These are phyloP conservation scores for Callocephalon fimbriatum DNA, from an alignment of 2,113 vertebrate genomes.

Conservation along the genomic window DNA sequence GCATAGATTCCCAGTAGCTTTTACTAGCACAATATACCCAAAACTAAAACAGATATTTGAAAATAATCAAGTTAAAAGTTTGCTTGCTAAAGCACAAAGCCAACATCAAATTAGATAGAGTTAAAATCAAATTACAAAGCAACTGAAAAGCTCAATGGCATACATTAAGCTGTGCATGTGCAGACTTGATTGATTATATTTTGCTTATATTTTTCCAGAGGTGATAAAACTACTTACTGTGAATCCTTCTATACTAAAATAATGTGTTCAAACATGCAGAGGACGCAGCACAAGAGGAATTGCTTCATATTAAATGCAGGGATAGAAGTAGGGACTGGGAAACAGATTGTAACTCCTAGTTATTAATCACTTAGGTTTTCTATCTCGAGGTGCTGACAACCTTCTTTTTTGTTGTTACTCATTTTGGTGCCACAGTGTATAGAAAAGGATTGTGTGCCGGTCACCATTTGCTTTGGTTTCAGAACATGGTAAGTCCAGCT, in stretches of 20 bases:
- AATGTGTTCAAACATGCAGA: rapidly evolving
- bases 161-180: background rate
- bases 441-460: background rate
- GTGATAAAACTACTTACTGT: background rate
- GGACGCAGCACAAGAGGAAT: background rate
- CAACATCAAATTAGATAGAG: background rate
- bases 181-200: background rate
- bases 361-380: background rate
- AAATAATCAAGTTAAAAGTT: background rate
- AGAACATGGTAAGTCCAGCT: background rate
- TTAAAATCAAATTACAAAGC: background rate
- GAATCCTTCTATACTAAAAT: background rate
- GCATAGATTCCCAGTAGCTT: background rate
- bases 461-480: background rate
- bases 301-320: background rate
- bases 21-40: background rate
- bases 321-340: background rate
- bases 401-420: background rate
- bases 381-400: background rate
- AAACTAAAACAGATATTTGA: background rate
- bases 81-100: background rate
- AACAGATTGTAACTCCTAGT: background rate
- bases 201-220: background rate
- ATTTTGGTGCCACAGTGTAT: background rate
- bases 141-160: background rate